Percentiles rank a stretch among this genome's conserved stretches.
Conservation (phyloP, 2,797 vertebrate species). For the Pterois miles region DNA sequence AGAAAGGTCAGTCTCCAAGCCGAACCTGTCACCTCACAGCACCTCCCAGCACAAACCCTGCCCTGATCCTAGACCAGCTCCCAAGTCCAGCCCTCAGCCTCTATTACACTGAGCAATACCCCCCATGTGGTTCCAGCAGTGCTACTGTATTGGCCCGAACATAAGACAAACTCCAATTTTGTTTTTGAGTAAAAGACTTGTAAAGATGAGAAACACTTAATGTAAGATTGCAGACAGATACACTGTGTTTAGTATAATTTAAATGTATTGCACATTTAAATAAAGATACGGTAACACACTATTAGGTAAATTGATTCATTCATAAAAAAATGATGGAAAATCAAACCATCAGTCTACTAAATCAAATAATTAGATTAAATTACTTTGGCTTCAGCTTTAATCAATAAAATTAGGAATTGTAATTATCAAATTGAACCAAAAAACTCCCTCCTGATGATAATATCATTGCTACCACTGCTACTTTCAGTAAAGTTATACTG, state of each 20-base stretch:
- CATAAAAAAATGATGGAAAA: not conserved
- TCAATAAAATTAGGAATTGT: not conserved
- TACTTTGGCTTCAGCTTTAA: not conserved
- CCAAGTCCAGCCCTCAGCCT: constrained; percentile 44
- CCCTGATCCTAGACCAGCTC: constrained; percentile 63
- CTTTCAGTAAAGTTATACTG: too few species aligned
- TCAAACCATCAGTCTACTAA: not conserved
- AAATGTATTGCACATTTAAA: not conserved
- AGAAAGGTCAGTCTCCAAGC: constrained; percentile 95
- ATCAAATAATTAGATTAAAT: constrained; percentile 5
- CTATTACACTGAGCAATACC: constrained; percentile 16
- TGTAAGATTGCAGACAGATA: not conserved
- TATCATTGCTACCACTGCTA: too few species aligned
- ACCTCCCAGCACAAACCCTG: constrained; percentile 69
- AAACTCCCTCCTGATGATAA: too few species aligned
- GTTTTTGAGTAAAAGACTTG: not conserved
- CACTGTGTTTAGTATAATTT: not conserved
- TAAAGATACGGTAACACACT: not conserved
- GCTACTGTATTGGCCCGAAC: constrained; percentile 41
- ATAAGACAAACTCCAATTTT: constrained; percentile 31
- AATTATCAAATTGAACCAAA: too few species aligned
- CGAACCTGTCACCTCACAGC: constrained; percentile 77
- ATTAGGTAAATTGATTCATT: not conserved
- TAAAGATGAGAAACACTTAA: not conserved
- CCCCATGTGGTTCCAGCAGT: constrained; percentile 19